Evolutionary conservation across 2,797 vertebrate genomes (phyloP), one percentile per base, ranked within the genome.

Genomic region (Amblyopsis hoosieri): DNA sequence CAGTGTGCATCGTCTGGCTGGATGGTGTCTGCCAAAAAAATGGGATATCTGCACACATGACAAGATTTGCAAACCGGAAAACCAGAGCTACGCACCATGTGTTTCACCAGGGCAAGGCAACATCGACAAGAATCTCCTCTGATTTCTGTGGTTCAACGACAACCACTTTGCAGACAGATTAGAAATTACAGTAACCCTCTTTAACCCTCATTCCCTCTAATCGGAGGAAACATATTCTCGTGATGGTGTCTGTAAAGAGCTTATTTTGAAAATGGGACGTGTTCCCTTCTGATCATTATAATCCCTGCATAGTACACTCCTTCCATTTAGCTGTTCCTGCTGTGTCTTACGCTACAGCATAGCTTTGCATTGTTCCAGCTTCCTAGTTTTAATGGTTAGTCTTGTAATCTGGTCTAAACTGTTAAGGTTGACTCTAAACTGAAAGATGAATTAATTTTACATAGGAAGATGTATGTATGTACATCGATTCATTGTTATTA

Each of bases 11-110:
- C 72, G 74, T 76, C 70, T 60, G 63, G 67, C 72, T 64, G 76
- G 72, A 71, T 69, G 33, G 71, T 81, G 73, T 81, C 75, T 74
- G 69, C 50, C 56, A 64, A 65, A 63, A 59, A 72, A 68, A 23
- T 3, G 23, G 23, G 23, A 23, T 23, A 23, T 23, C 23, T 23
- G 23, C 23, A 23, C 23, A 23, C 23, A 23, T 23, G 19, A 23
- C 19, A 74, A 64, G 67, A 81, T 78, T 79, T 64, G 64, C 19
- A 11, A 71, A 15, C 45, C 23, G 47, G 37, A 58, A 57, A 62
- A 62, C 64, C 12, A 23, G 54, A 33, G 12, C 13, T 54, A 59
- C 33, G 33, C 1, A 8, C 42, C 11, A 12, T 59, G 57, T 47
- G 15, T 48, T 59, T 46, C 14, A 15, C 42, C 54, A 55, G 54